A percentile compares a stretch with the other conserved stretches of the same genome.
These are phyloP conservation scores for Odontomyia ornata DNA, from an alignment of 2,888 invertebrate genomes.

Conservation along the genomic window DNA sequence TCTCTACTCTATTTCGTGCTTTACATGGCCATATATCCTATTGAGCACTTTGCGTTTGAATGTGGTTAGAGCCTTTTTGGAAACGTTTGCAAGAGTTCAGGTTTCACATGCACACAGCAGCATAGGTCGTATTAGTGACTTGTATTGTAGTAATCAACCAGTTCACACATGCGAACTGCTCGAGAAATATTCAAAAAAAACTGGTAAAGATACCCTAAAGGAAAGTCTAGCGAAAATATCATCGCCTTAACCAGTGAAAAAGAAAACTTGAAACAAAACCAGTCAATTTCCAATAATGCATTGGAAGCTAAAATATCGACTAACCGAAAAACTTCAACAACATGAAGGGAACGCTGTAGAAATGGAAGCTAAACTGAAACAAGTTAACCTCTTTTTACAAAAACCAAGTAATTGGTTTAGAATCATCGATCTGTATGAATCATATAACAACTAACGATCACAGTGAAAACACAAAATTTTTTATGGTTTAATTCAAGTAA, in stretches of 20 bases:
- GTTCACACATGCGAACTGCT: too few species aligned
- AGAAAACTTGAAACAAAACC: neutral
- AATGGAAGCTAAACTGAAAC: conserved; percentile 53
- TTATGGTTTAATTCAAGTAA: conserved; percentile 50
- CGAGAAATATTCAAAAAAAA: too few species aligned
- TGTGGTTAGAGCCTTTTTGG: too few species aligned
- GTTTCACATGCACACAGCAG: too few species aligned
- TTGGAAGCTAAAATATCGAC: conserved; percentile 40
- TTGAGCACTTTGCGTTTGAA: too few species aligned
- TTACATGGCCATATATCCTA: too few species aligned
- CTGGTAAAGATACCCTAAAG: neutral
- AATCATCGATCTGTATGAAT: conserved; percentile 53
- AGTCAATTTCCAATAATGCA: neutral
- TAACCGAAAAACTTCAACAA: conserved; percentile 51
- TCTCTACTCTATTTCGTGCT: too few species aligned
- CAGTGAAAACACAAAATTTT: conserved; percentile 48
- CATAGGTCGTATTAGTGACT: too few species aligned
- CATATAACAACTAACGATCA: conserved; percentile 23
- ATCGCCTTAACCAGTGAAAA: neutral
- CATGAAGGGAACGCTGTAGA: conserved; percentile 53
- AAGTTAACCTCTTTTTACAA: conserved; percentile 53
- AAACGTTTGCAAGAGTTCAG: too few species aligned
- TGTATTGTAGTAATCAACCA: too few species aligned
- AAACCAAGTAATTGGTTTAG: conserved; percentile 60
- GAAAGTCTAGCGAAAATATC: neutral